Evolutionary conservation across 2,113 vertebrate species (phyloP), one percentile per base, ranked within the genome.

Genomic region (Atlantisia rogersi): DNA sequence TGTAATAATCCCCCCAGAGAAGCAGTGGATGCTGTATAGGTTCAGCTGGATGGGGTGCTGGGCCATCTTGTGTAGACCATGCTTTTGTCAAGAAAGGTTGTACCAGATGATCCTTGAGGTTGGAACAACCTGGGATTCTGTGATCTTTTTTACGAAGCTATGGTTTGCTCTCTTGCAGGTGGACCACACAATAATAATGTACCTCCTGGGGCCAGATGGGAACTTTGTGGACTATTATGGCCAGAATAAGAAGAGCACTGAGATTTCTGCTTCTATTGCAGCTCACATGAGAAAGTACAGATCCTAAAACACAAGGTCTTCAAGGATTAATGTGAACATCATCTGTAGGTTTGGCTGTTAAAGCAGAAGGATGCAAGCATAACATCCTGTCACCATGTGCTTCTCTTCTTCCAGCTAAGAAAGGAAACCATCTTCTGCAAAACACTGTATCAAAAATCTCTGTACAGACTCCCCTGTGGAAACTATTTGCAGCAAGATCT

Each of bases 141-240:
- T 52, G 32, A 11, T 25, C 13, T 31, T 56, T 76, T 50, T 83
- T 18, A 60, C 62, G 18, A 28, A 58, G 63, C 18, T 31, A 3
- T 0, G 0, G 25, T 52, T 18, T 82, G 55, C 86, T 94, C 88
- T 87, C 90, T 84, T 95, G 65, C 85, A 99, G 99, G 99, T 99
- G 28, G 99, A 99, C 95, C 99, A 99, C 96, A 99, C 99, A 2
- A 99, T 99, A 94, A 99, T 99, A 81, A 99, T 99, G 99, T 99
- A 99, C 96, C 98, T 99, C 19, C 94, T 99, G 2, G 99, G 98
- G 67, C 99, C 99, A 5, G 98, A 99, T 50, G 99, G 99, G 16
- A 91, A 97, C 32, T 99, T 99, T 4, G 68, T 99, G 63, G 99
- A 99, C 73, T 99, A 99, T 96, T 99, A 98, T 48, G 99, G 99